Base-by-base conservation (phyloP, 2,888 invertebrate species). In the Eilema griseolum region DNA sequence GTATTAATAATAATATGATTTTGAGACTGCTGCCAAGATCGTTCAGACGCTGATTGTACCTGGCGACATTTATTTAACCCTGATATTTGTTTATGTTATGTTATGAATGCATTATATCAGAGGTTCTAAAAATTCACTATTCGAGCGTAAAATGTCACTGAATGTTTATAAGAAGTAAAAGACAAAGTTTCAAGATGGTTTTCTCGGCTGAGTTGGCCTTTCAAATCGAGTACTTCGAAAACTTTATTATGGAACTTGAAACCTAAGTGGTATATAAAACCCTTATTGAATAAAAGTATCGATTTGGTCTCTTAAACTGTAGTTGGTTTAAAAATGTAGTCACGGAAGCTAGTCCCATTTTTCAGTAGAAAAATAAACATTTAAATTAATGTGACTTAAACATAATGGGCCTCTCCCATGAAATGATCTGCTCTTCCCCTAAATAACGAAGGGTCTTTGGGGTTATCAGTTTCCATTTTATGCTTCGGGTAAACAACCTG, bases 251-350 rank as follows among this genome's bases (percentile, higher is more conserved):
- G 20, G 63, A 63, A 41, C 57, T 57, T 63, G 10, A 33, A 24
- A 62, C 52, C n/a, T n/a, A n/a, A n/a, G n/a, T n/a, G n/a, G n/a
- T n/a, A n/a, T n/a, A n/a, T n/a, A n/a, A n/a, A n/a, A 52, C 31
- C 26, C 23, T 68, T 68, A 63, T 68, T 57, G 63, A 63, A 68
- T 62, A 63, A 63, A 68, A 68, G 11, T 61, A 31, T 61, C 61
- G 23, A 59, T 26, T 24, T 26, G 5, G 26, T 24, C 24, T 59
- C 24, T 20, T 26, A 14, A 41, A 59, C 24, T 57, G n/a, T 14
- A 14, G 57, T 59, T 24, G 26, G 52, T n/a, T 52, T 8, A 52
- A 52, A 52, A 46, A 16, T 41, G 14, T 41, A 4, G 2, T 41
- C 16, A 20, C 20, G 20, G 20, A 46, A 46, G 7, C 46, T 20